A percentile compares a stretch with the other conserved stretches of the same genome.
Evolutionary conservation across 2,113 vertebrate species (phyloP).

Genomic region (Corythoichthys haematopterus): DNA sequence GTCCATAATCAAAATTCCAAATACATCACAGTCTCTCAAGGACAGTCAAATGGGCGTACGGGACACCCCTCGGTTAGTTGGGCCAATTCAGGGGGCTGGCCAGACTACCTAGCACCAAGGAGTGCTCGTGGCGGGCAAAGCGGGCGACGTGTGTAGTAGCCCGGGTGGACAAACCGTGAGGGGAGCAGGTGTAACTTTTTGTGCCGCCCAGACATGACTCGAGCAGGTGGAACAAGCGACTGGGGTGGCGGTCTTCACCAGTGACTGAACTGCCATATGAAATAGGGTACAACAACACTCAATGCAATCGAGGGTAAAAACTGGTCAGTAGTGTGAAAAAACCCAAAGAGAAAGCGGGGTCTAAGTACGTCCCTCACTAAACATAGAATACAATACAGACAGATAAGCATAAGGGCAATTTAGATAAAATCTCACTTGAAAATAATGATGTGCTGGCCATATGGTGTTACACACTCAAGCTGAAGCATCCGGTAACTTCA

Average conservation of each 20-base stretch:
- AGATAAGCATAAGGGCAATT: constrained; percentile 18
- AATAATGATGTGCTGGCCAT: constrained; percentile 14
- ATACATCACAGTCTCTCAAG: not conserved
- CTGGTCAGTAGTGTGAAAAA: not conserved
- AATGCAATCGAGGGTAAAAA: not conserved
- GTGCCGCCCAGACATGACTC: too few species aligned
- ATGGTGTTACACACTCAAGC: constrained; percentile 13
- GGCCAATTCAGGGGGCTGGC: too few species aligned
- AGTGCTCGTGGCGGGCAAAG: too few species aligned
- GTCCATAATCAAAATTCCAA: not conserved
- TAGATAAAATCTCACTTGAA: constrained; percentile 33
- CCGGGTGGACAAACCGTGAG: too few species aligned
- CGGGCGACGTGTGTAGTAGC: too few species aligned
- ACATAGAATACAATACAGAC: constrained; percentile 27
- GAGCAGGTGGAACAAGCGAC: not conserved
- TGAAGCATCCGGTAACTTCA: not conserved
- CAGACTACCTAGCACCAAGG: too few species aligned
- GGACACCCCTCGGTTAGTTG: too few species aligned
- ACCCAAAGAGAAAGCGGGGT: not conserved
- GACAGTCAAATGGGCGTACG: too few species aligned
- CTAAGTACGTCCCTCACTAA: not conserved
- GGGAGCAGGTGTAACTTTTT: too few species aligned
- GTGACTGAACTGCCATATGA: not conserved
- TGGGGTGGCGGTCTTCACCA: not conserved
- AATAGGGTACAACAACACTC: not conserved